Conservation (phyloP, 1,140 invertebrate species). For the Saxidomus purpurata region DNA sequence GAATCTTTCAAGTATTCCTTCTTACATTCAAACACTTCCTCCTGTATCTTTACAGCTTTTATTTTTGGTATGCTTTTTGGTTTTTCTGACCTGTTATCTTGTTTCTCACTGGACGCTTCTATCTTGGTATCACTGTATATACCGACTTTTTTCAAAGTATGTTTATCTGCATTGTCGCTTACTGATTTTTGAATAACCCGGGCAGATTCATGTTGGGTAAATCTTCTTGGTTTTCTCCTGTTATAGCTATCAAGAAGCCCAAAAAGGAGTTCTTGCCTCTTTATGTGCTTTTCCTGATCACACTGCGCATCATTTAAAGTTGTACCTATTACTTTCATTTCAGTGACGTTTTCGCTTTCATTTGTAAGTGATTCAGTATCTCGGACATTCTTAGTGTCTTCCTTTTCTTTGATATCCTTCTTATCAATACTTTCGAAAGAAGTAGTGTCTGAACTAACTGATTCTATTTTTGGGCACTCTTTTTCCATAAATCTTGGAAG, state of each 20-base stretch:
- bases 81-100: not conserved
- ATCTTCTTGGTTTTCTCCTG: conserved; percentile 37
- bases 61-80: conserved; percentile 42
- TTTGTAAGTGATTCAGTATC: not conserved
- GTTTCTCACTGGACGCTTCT: not conserved
- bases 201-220: not conserved
- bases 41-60: conserved; percentile 57
- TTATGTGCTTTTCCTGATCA: conserved; percentile 24
- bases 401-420: too few relatives aligned
- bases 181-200: not conserved
- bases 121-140: not conserved
- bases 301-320: conserved; percentile 17
- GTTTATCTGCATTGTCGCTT: not conserved
- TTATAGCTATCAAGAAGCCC: conserved; percentile 54
- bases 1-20: conserved; percentile 14
- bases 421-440: too few relatives aligned
- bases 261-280: conserved; percentile 44
- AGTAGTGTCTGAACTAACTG: too few relatives aligned
- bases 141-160: not conserved
- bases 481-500: too few relatives aligned
- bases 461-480: too few relatives aligned
- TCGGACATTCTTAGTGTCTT: too few relatives aligned
- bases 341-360: not conserved
- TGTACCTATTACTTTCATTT: conserved; percentile 44
- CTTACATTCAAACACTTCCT: conserved; percentile 55